Evolutionary conservation across 53 echinoderm and acorn worm genomes (phyloP).

Genomic region (Apostichopus leukothele): DNA sequence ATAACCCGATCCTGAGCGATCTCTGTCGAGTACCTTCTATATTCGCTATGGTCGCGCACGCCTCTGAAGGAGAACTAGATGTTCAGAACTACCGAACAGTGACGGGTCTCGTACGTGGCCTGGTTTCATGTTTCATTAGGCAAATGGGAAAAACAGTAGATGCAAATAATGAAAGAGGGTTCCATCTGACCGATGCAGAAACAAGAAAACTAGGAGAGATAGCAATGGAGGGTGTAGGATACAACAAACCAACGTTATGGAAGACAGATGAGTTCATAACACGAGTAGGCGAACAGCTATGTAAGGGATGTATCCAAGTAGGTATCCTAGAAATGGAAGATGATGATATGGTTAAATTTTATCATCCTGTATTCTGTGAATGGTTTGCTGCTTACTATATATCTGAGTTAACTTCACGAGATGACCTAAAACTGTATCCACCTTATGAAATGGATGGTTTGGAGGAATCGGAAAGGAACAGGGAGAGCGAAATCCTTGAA

Average conservation of each 20-base stretch:
- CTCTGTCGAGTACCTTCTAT: conserved; percentile 15
- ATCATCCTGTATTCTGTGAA: conserved; percentile 5
- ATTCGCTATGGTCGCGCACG: conserved; percentile 12
- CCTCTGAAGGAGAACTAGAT: neutral
- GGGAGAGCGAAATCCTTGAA: neutral
- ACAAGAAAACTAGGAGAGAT: neutral
- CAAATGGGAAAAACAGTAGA: neutral
- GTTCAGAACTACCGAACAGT: neutral
- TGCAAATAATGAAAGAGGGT: neutral
- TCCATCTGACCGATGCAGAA: neutral
- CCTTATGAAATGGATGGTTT: conserved; percentile 1
- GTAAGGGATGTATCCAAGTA: neutral
- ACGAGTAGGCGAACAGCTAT: neutral
- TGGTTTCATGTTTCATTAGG: neutral
- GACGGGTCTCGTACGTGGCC: neutral
- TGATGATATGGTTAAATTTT: neutral
- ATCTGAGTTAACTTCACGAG: neutral
- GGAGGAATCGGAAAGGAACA: neutral
- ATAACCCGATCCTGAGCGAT: conserved; percentile 11
- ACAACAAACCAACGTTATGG: neutral
- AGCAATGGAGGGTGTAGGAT: neutral
- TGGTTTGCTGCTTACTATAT: conserved; percentile 2
- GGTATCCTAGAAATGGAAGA: neutral
- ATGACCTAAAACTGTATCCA: neutral
- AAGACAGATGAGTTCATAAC: neutral